Conservation (phyloP, 2,113 vertebrate species). For the Tursiops truncatus region DNA sequence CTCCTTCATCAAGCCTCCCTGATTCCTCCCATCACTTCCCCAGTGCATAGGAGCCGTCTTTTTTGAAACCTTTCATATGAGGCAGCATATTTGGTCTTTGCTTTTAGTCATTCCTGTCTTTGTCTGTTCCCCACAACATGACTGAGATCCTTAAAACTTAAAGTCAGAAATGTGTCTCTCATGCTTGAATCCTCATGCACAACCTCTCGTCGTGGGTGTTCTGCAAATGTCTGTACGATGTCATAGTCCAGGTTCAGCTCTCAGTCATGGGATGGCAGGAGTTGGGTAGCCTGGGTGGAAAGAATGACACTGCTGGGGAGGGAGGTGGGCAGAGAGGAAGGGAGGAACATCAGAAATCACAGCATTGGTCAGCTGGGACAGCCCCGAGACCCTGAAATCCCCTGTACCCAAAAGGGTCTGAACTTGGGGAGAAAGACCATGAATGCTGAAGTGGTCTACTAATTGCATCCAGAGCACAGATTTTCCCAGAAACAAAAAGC, state of each 20-base stretch:
- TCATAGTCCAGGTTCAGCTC: background rate
- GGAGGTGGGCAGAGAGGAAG: background rate
- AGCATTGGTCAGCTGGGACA: background rate
- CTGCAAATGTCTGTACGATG: background rate
- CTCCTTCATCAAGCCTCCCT: background rate
- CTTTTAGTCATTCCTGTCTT: background rate
- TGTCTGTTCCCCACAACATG: background rate
- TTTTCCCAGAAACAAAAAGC: background rate
- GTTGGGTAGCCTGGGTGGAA: background rate
- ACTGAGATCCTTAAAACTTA: background rate
- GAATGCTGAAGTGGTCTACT: background rate
- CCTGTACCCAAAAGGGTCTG: background rate
- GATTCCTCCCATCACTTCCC: background rate
- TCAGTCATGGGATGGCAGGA: too few relatives aligned
- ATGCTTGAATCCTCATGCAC: accelerated
- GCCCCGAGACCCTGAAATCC: background rate
- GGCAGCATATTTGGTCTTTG: background rate
- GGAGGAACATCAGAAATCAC: background rate
- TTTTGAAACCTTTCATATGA: background rate
- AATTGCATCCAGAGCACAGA: background rate
- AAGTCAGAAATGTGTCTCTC: background rate
- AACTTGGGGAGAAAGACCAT: background rate
- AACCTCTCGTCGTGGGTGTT: background rate
- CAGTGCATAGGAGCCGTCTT: background rate
- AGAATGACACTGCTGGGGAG: background rate